Percentiles rank a stretch among this genome's conserved stretches.
phyloP scores from a whole-genome alignment of 1,140 invertebrate genomes.

The Drosophila orosa region DNA sequence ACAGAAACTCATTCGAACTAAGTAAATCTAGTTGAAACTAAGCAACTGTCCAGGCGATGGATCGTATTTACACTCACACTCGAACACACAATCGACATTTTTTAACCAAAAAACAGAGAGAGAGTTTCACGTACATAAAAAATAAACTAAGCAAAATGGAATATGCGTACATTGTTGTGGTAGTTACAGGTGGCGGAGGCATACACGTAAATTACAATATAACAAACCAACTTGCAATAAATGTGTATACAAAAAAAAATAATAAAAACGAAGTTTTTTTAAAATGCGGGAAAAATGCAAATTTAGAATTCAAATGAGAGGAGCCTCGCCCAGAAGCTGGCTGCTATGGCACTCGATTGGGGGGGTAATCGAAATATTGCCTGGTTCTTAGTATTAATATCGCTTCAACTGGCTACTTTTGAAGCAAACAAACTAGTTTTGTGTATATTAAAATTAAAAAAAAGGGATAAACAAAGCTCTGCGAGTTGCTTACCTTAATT shows the following conservation, averaged over 20 bases:
- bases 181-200: conserved; percentile 63
- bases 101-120: conserved; percentile 45
- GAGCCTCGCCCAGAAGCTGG: neutral
- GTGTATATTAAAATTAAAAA: too few relatives aligned
- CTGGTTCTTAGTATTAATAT: too few relatives aligned
- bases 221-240: conserved; percentile 81
- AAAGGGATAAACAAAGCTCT: too few relatives aligned
- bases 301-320: neutral
- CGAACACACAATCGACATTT: conserved; percentile 23
- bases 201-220: conserved; percentile 78
- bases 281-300: neutral
- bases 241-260: conserved; percentile 76
- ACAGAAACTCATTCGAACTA: conserved; percentile 21
- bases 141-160: conserved; percentile 54
- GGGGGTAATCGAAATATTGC: too few relatives aligned
- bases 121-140: conserved; percentile 57
- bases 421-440: too few relatives aligned
- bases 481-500: too few relatives aligned
- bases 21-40: conserved; percentile 21
- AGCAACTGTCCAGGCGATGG: conserved; percentile 44
- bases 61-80: conserved; percentile 42
- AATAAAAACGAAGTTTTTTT: neutral
- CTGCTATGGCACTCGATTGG: too few relatives aligned
- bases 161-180: conserved; percentile 80
- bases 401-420: too few relatives aligned